A percentile compares a stretch with the other conserved stretches of the same genome.
phyloP scores from a whole-genome alignment of 2,797 vertebrate species.

The Phrynocephalus vlangalii region DNA sequence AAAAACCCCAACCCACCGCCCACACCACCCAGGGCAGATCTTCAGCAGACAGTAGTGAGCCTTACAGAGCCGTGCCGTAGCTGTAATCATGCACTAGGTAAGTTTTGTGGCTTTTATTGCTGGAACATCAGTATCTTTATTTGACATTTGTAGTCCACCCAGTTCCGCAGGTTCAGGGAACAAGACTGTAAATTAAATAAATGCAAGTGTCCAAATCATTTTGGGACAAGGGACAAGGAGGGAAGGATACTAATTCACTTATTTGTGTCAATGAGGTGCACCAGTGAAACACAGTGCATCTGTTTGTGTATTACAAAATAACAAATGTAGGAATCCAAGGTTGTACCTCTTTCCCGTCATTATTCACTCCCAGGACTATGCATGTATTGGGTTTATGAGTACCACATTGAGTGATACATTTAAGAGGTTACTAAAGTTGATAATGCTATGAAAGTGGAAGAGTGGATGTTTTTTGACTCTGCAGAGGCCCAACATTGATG shows the following conservation, averaged over 20 bases:
- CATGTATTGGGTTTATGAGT: neutral
- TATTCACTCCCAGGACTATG: too few relatives aligned
- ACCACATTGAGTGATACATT: neutral
- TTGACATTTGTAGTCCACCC: rapidly evolving
- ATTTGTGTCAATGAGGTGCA: neutral
- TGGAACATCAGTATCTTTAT: rapidly evolving
- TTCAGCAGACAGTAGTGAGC: slow-evolving; percentile 87
- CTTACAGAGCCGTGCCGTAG: slow-evolving; percentile 94
- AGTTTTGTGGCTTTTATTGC: slow-evolving; percentile 10
- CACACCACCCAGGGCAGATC: slow-evolving; percentile 91
- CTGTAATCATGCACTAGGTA: slow-evolving; percentile 94
- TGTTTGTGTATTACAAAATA: neutral
- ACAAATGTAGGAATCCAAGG: neutral
- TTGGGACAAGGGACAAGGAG: neutral
- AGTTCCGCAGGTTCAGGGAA: neutral
- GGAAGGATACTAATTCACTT: too few relatives aligned
- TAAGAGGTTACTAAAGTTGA: neutral
- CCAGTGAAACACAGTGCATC: neutral
- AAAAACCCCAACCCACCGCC: slow-evolving; percentile 97
- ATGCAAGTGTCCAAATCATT: too few relatives aligned
- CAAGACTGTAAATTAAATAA: neutral
- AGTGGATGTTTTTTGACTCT: neutral
- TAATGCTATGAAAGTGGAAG: neutral
- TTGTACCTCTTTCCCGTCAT: too few relatives aligned
- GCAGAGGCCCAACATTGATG: neutral